Evolutionary conservation across 2,888 invertebrate species (phyloP), one percentile per base, ranked within the genome.

Genomic region (Torymus tubicola): DNA sequence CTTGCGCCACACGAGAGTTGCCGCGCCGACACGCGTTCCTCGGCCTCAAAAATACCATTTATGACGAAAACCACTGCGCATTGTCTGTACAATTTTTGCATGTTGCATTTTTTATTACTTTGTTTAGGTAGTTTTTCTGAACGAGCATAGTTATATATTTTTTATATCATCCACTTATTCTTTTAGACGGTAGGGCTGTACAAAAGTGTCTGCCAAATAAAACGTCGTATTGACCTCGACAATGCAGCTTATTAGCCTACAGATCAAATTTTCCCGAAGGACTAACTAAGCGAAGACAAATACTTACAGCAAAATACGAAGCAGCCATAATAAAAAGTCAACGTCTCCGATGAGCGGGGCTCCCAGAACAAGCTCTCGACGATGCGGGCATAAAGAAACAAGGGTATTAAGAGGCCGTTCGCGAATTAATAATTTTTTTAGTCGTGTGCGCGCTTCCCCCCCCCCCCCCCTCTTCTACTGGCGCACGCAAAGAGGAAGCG

Each of bases 1-100:
- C 85, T 85, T 86, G 84, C 31, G 31, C 31, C 31, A 31, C 31
- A 83, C 84, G 84, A 57, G 21, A 21, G 61, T 8, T 61, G 14
- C 84, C 81, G 83, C 63, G 82, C 84, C 82, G 31, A n/a, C n/a
- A n/a, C 81, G 84, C 11, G 16, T 50, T 69, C 57, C 70, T 31
- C 64, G 80, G 31, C 31, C 3, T 67, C 67, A 78, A 80, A 80
- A 76, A 76, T 80, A 80, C 71, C 67, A 80, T 80, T 80, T 80
- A 74, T 64, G 69, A 71, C 50, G 53, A 24, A 18, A 58, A 14
- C 55, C 31, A 12, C 31, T 24, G 14, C 24, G 0, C 18, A 16
- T 21, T 1, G 31, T 4, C 5, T 5, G 0, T 31, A 31, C 8
- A 31, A 31, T 5, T 31, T 31, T 31, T 3, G 24, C 3, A 24